Percentiles rank a stretch among this genome's conserved stretches.
Conservation (phyloP, 1,140 invertebrate genomes). For the Temnothorax longispinosus region DNA sequence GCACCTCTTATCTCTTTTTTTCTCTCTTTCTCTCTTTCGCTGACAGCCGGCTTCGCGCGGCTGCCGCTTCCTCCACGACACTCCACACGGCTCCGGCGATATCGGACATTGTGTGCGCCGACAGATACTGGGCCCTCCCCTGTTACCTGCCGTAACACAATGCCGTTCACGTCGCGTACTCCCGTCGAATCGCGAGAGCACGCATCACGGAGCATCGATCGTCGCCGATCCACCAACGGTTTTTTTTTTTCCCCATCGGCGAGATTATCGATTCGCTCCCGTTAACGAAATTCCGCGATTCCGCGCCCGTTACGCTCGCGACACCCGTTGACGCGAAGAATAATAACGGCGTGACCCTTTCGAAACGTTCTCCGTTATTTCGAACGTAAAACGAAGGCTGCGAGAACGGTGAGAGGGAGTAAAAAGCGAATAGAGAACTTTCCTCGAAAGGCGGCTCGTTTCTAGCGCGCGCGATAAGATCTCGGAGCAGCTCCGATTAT, state of each 20-base stretch:
- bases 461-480: neutral
- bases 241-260: neutral
- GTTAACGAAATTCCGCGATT: neutral
- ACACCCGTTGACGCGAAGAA: neutral
- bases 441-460: neutral
- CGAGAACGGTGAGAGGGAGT: neutral
- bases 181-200: neutral
- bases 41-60: constrained; percentile 68
- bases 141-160: constrained; percentile 1
- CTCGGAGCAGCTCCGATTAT: neutral
- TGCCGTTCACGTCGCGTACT: neutral
- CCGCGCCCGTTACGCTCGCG: neutral
- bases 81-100: constrained; percentile 66
- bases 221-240: neutral
- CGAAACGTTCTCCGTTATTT: neutral
- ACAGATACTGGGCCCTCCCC: constrained; percentile 60
- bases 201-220: neutral
- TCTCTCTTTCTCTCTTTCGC: neutral
- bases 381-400: neutral
- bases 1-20: neutral
- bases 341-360: neutral
- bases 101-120: constrained; percentile 76
- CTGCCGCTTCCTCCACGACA: constrained; percentile 72
- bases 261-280: constrained; percentile 38
- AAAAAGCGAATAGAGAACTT: constrained; percentile 28